Evolutionary conservation across 2,888 invertebrate genomes (phyloP), one percentile per base, ranked within the genome.

Genomic region (Cheilosia variabilis): DNA sequence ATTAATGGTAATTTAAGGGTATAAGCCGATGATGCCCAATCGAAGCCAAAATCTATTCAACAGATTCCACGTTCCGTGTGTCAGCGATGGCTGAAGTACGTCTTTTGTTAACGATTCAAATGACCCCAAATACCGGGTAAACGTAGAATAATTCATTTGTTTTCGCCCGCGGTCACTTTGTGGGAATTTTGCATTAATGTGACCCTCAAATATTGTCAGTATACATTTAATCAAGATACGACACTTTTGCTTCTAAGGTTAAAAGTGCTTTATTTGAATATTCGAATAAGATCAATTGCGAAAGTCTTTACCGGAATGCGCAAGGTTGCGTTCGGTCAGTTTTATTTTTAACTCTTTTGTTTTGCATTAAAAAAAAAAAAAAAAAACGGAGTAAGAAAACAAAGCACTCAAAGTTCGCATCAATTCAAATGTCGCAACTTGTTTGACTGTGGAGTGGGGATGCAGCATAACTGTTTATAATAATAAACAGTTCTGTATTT

Each of bases 271-370:
- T 22, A 66, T 71, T 69, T 78, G 55, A 71, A 71, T 71, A 72
- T 72, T 79, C 63, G 72, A 77, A 71, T 71, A 50, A 41, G 47
- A 82, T 82, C 77, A 82, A 66, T 65, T 72, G 71, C 71, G 71
- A 82, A 82, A 82, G 71, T 41, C 65, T 72, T 65, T 41, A 31
- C 9, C 17, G 45, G 76, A 52, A 43, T 65, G 43, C 57, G 19
- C 58, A 76, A 76, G 76, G 47, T 47, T 19, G 19, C 7, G 69
- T 76, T 58, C 15, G 50, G 57, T 66, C 50, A 73, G 63, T 37
- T 73, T 73, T 73, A 55, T 65, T 73, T 73, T 45, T 55, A 65
- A 37, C 45, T 63, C 22, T 22, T 43, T 62, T 53, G 53, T 17
- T 17, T 17, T 45, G 19, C 1, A 37, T 37, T 37, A 2, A 13